Percentiles rank a stretch among this genome's conserved stretches.
Evolutionary conservation across 2,113 vertebrate species (phyloP).

Genomic region (Sturnus vulgaris): DNA sequence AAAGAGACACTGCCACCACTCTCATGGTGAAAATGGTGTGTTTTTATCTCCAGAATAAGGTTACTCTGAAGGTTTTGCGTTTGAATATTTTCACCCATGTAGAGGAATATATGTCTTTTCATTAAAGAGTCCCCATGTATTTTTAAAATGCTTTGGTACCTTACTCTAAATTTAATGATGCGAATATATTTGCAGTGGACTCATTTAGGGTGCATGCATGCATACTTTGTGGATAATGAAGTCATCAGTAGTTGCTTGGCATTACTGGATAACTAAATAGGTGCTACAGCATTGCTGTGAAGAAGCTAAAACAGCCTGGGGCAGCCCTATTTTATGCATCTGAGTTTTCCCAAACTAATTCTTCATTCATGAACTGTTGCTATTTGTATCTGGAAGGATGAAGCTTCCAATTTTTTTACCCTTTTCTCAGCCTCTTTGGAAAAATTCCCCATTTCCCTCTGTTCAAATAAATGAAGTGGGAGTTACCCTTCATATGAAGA

Average conservation of each 20-base stretch:
- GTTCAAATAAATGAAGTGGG: neutral
- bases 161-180: constrained; percentile 46
- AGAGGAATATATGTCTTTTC: neutral
- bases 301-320: constrained; percentile 45
- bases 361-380: constrained; percentile 34
- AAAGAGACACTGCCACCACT: neutral
- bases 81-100: neutral
- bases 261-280: constrained; percentile 59
- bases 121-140: neutral
- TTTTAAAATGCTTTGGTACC: constrained; percentile 23
- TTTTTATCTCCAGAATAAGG: neutral
- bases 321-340: constrained; percentile 48
- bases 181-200: neutral
- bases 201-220: constrained; percentile 29
- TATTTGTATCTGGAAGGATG: constrained; percentile 15
- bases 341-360: constrained; percentile 49
- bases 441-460: neutral
- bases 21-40: neutral
- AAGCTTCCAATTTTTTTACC: neutral
- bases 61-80: neutral
- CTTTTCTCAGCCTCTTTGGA: neutral
- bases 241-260: constrained; percentile 10
- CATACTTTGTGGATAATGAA: constrained; percentile 53
- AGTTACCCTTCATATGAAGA: neutral
- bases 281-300: neutral